These are phyloP conservation scores for Cliona cf. orientalis DNA, from an alignment of 37 sponge, comb jelly and placozoan species.

Conservation along the genomic window DNA sequence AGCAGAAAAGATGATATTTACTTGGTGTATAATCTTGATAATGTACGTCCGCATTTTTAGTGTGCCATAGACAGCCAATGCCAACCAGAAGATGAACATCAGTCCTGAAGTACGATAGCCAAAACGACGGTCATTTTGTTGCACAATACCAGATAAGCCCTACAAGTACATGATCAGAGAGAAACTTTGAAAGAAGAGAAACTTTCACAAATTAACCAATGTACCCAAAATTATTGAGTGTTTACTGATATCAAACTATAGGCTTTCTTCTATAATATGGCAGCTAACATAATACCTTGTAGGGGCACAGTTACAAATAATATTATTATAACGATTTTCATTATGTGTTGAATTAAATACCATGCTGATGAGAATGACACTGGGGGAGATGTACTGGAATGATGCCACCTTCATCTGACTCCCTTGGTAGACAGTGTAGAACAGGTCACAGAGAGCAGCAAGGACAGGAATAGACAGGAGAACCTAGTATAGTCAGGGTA, in stretches of 20 bases:
- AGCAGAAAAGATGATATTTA: too few species aligned
- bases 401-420: conserved; percentile 7
- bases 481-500: conserved; percentile 37
- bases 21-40: too few species aligned
- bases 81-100: conserved; percentile 73
- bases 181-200: too few species aligned
- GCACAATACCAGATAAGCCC: conserved; percentile 37
- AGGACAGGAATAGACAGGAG: conserved; percentile 31
- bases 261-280: too few species aligned
- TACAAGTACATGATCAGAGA: too few species aligned
- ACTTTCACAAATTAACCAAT: too few species aligned
- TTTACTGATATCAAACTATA: too few species aligned
- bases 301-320: too few species aligned
- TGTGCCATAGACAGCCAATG: conserved; percentile 54
- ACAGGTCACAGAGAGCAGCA: conserved; percentile 47
- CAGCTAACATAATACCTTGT: too few species aligned
- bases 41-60: conserved; percentile 59
- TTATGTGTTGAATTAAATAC: too few species aligned
- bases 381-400: conserved; percentile 64
- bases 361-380: conserved; percentile 49
- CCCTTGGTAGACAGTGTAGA: conserved; percentile 28
- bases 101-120: conserved; percentile 74
- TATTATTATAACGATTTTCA: too few species aligned
- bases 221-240: too few species aligned
- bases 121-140: conserved; percentile 26